Conservation (phyloP, 2,797 vertebrate genomes). For the Antennarius maculatus region DNA sequence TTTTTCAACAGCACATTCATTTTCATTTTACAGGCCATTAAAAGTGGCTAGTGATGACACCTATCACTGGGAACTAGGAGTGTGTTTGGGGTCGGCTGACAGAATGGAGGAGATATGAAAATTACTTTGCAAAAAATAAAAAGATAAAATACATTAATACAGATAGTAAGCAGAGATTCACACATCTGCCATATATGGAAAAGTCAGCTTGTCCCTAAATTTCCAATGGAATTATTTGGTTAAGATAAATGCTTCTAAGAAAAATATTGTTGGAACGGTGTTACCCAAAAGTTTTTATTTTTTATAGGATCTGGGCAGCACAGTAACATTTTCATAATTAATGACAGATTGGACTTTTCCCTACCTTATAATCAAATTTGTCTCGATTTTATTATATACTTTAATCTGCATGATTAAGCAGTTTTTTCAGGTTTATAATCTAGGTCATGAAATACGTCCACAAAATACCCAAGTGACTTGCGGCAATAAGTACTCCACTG, state of each 20-base stretch:
- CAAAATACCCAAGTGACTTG: constrained; percentile 24
- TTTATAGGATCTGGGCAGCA: constrained; percentile 5
- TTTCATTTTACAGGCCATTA: constrained; percentile 61
- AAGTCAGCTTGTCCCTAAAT: constrained; percentile 29
- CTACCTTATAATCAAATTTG: too few relatives aligned
- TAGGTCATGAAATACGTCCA: constrained; percentile 18
- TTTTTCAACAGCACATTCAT: constrained; percentile 62
- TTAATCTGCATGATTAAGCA: constrained; percentile 10
- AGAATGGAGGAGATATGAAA: constrained; percentile 58
- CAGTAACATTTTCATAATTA: constrained; percentile 16
- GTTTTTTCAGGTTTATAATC: constrained; percentile 5
- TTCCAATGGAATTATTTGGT: too few relatives aligned
- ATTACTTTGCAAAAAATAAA: constrained; percentile 29
- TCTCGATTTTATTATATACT: neutral
- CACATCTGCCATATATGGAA: constrained; percentile 14
- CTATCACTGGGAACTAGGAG: constrained; percentile 58
- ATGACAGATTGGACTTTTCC: neutral
- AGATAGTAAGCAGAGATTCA: too few relatives aligned
- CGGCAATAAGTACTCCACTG: constrained; percentile 53
- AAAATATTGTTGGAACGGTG: constrained; percentile 10
- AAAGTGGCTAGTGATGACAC: constrained; percentile 63
- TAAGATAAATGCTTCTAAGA: constrained; percentile 28
- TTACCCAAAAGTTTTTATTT: constrained; percentile 6
- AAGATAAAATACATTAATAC: too few relatives aligned
- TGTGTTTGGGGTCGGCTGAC: constrained; percentile 41